Conservation (phyloP, 2,888 invertebrate genomes). For the Gymnosoma rotundatum region DNA sequence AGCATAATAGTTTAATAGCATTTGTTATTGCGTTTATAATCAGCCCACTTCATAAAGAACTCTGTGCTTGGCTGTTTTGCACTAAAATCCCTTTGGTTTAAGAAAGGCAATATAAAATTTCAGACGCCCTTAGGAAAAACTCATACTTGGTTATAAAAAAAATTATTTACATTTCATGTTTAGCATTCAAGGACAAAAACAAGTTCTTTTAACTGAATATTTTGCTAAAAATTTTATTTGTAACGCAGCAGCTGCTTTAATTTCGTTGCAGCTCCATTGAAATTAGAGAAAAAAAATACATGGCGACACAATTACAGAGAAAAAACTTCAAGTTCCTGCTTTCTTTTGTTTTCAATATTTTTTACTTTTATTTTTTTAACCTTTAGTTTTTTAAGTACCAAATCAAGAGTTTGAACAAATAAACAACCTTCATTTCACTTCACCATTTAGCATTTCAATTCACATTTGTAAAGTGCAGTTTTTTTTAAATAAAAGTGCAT, state of each 20-base stretch:
- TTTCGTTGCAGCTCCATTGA: constrained; percentile 1
- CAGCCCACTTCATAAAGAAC: constrained; percentile 42
- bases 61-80: constrained; percentile 27
- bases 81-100: background rate
- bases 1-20: constrained; percentile 57
- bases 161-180: too few relatives aligned
- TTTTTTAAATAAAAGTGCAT: constrained; percentile 56
- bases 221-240: too few relatives aligned
- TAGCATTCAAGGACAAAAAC: too few relatives aligned
- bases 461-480: constrained; percentile 19
- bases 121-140: background rate
- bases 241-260: too few relatives aligned
- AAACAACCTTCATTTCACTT: constrained; percentile 32
- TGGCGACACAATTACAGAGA: constrained; percentile 42
- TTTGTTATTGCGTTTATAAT: constrained; percentile 47
- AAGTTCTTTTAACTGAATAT: too few relatives aligned
- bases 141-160: too few relatives aligned
- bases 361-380: background rate
- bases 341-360: background rate
- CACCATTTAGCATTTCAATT: constrained; percentile 31
- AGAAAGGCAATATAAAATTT: background rate
- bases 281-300: background rate
- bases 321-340: constrained; percentile 24
- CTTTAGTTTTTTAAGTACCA: background rate
- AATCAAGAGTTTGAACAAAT: constrained; percentile 33